A percentile compares a stretch with the other conserved stretches of the same genome.
Conservation (phyloP, 2,113 vertebrate genomes). For the Caretta caretta region DNA sequence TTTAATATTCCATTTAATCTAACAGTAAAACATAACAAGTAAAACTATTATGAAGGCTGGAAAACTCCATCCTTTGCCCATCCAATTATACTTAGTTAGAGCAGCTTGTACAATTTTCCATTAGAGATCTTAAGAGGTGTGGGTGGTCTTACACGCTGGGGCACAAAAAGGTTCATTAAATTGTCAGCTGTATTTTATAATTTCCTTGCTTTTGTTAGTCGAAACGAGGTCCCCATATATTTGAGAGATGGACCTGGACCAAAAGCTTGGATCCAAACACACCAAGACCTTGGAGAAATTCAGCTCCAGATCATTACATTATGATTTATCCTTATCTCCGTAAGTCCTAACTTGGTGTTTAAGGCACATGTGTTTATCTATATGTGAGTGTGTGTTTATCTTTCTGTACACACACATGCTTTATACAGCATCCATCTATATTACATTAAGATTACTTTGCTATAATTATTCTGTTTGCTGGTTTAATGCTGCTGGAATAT, state of each 20-base stretch:
- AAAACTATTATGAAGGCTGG: conserved; percentile 63
- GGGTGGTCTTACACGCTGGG: conserved; percentile 78
- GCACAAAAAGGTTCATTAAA: conserved; percentile 71
- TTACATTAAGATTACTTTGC: background rate
- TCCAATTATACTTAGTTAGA: conserved; percentile 77
- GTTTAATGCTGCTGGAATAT: background rate
- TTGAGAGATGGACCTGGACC: conserved; percentile 22
- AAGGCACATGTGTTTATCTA: background rate
- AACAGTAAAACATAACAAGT: conserved; percentile 62
- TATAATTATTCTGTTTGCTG: background rate
- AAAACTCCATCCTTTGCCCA: conserved; percentile 76
- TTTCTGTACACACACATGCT: background rate
- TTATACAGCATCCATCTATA: background rate
- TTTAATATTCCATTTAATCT: background rate
- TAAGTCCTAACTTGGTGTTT: background rate
- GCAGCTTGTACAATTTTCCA: conserved; percentile 75
- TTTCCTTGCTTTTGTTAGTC: conserved; percentile 58
- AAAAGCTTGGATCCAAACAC: background rate
- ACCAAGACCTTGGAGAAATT: background rate
- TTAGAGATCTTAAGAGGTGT: conserved; percentile 72
- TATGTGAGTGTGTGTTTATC: background rate
- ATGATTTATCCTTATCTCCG: background rate
- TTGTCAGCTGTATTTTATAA: conserved; percentile 67
- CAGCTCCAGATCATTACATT: background rate
- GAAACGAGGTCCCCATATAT: background rate